phyloP scores from a whole-genome alignment of 1,140 invertebrate species.

The Pseudomyrmex sp. region DNA sequence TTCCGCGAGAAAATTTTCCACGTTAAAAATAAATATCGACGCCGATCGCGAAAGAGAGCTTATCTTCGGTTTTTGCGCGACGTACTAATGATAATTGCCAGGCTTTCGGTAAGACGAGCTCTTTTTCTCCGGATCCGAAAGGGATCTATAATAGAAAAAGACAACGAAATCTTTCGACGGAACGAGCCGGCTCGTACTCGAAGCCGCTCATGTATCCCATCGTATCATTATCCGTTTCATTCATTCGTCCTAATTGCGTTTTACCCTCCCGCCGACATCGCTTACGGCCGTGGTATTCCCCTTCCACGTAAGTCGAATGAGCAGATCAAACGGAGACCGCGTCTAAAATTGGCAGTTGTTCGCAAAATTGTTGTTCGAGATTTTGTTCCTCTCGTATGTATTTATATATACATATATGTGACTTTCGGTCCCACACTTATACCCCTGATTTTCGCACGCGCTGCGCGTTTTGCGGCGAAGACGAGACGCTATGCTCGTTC shows the following conservation, averaged over 20 bases:
- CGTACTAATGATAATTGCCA: background rate
- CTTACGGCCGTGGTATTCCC: background rate
- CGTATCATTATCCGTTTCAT: conserved; percentile 13
- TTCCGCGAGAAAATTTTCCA: background rate
- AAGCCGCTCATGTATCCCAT: conserved; percentile 13
- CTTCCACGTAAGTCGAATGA: conserved; percentile 12
- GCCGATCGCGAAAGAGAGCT: no score
- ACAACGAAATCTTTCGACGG: background rate
- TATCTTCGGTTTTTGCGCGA: background rate
- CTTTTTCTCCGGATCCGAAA: background rate
- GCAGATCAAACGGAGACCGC: conserved; percentile 64
- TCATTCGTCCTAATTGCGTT: conserved; percentile 55
- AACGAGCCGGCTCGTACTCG: conserved; percentile 11
- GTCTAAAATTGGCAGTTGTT: conserved; percentile 80
- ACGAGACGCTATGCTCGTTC: background rate
- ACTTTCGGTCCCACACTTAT: background rate
- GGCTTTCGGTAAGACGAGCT: background rate
- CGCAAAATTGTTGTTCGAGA: conserved; percentile 59
- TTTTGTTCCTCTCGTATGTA: conserved; percentile 33
- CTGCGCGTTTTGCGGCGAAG: conserved; percentile 40
- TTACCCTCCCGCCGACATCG: conserved; percentile 12
- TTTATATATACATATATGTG: background rate
- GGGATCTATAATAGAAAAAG: background rate
- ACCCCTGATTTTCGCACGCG: background rate
- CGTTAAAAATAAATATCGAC: background rate